phyloP scores from a whole-genome alignment of 2,797 vertebrate species.

The Argyrosomus regius region DNA sequence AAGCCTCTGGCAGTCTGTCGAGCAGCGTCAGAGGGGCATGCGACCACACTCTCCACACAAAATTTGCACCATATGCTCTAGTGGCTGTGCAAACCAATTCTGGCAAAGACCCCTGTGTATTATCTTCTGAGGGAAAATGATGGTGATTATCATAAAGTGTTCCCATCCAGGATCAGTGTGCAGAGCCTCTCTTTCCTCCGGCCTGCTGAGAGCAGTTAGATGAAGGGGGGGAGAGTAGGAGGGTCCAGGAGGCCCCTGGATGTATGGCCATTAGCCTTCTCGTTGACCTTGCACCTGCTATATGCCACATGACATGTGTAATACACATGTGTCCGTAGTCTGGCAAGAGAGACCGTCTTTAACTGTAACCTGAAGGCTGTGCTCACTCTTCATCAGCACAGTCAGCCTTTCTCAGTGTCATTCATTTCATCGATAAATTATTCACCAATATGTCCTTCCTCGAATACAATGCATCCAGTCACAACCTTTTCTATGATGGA shows the following conservation, averaged over 20 bases:
- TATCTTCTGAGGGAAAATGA: constrained; percentile 82
- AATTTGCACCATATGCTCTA: constrained; percentile 80
- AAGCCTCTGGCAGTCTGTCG: constrained; percentile 45
- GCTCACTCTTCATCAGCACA: constrained; percentile 21
- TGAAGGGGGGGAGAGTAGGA: constrained; percentile 1
- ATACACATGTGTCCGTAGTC: constrained; percentile 50
- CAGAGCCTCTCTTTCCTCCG: constrained; percentile 43
- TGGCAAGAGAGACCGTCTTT: constrained; percentile 14
- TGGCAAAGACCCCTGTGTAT: constrained; percentile 75
- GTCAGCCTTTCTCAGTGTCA: not conserved
- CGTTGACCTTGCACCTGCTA: constrained; percentile 78
- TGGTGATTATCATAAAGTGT: constrained; percentile 85
- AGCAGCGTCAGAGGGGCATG: constrained; percentile 64
- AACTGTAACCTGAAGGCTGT: constrained; percentile 29
- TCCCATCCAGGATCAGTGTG: constrained; percentile 81
- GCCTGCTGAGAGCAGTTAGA: constrained; percentile 72
- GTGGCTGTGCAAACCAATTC: constrained; percentile 72
- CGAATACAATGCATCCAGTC: not conserved
- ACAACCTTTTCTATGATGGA: not conserved
- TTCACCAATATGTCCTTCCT: not conserved
- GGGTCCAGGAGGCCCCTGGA: constrained; percentile 50
- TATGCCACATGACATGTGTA: constrained; percentile 50
- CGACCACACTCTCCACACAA: constrained; percentile 65
- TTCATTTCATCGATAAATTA: constrained; percentile 4
- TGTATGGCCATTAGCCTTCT: constrained; percentile 71